These are phyloP conservation scores for Caerostris extrusa DNA, from an alignment of 1,140 invertebrate genomes.

Conservation along the genomic window DNA sequence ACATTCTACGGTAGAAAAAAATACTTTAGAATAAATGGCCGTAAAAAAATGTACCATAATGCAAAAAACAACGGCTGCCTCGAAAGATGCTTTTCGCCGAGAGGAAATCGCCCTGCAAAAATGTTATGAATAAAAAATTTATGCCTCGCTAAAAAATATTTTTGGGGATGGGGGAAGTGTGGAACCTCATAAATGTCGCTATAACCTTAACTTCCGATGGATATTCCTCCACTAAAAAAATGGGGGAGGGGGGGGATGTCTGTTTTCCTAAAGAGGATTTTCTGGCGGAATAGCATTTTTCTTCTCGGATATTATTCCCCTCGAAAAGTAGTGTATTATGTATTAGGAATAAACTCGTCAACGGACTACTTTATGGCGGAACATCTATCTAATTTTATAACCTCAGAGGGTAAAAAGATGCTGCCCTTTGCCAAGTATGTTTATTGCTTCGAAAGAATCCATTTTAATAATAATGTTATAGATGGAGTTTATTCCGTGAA, in stretches of 20 bases:
- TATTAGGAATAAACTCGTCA: conserved; percentile 53
- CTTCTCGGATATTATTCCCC: neutral
- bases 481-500: neutral
- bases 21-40: neutral
- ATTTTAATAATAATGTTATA: neutral
- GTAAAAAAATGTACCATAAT: neutral
- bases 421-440: conserved; percentile 8
- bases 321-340: conserved; percentile 14
- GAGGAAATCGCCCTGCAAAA: neutral
- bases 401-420: neutral
- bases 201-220: conserved; percentile 41
- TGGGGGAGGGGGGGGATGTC: too few relatives aligned
- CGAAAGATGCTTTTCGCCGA: neutral
- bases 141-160: conserved; percentile 15
- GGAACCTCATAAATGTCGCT: conserved; percentile 51
- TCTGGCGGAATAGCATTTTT: conserved; percentile 2
- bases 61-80: neutral
- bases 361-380: neutral
- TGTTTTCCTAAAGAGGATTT: conserved; percentile 46
- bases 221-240: conserved; percentile 1
- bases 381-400: conserved; percentile 47
- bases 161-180: neutral
- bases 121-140: conserved; percentile 57
- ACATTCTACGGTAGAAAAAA: neutral
- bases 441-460: neutral